Conservation (phyloP, 2,888 invertebrate species). For the Baronia brevicornis region DNA sequence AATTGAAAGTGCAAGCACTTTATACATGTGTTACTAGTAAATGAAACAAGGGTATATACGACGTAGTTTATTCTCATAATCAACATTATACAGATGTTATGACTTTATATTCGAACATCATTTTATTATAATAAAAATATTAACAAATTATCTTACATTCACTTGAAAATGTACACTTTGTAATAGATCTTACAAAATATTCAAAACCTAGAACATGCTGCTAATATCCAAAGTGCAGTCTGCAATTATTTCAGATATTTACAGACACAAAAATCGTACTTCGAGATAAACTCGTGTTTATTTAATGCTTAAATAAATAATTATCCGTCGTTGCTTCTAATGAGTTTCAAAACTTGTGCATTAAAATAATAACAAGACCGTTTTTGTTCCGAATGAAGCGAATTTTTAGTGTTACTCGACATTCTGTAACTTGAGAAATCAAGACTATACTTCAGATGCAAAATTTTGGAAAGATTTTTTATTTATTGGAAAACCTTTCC, state of each 20-base stretch:
- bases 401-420: too few species aligned
- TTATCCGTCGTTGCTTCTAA: too few species aligned
- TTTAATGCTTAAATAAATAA: too few species aligned
- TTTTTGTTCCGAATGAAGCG: too few species aligned
- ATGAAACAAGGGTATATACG: constrained; percentile 26
- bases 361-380: too few species aligned
- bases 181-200: constrained; percentile 69
- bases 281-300: constrained; percentile 40
- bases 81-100: constrained; percentile 75
- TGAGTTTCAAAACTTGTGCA: too few species aligned
- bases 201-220: constrained; percentile 47
- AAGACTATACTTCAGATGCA: too few species aligned
- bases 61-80: constrained; percentile 70
- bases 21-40: neutral
- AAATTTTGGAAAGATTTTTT: too few species aligned
- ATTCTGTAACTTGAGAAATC: too few species aligned
- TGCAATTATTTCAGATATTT: constrained; percentile 2
- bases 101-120: constrained; percentile 71
- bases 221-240: constrained; percentile 29
- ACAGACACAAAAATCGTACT: constrained; percentile 17
- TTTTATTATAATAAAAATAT: constrained; percentile 73
- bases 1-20: too few species aligned
- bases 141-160: constrained; percentile 75
- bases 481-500: too few species aligned
- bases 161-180: constrained; percentile 73